A percentile compares a stretch with the other conserved stretches of the same genome.
These are phyloP conservation scores for Dermatemys mawii DNA, from an alignment of 2,113 vertebrate species.

Conservation along the genomic window DNA sequence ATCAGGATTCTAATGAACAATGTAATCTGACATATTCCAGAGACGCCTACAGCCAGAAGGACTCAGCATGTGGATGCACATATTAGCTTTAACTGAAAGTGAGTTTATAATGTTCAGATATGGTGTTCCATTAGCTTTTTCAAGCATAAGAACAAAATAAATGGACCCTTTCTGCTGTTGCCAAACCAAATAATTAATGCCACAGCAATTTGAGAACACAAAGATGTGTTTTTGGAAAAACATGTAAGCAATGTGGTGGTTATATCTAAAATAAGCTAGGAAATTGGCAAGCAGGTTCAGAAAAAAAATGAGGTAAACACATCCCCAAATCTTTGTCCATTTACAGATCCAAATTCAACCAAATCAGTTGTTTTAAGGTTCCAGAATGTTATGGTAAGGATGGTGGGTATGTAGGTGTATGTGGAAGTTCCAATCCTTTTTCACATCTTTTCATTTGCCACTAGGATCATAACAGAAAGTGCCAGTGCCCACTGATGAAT, in stretches of 20 bases:
- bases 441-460: no score
- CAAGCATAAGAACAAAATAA: background rate
- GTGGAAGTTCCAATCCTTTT: no score
- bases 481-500: no score
- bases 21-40: background rate
- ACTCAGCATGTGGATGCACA: background rate
- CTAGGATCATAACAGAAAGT: no score
- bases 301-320: background rate
- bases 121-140: background rate
- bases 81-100: background rate
- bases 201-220: background rate
- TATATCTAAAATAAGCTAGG: background rate
- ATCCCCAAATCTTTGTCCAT: background rate
- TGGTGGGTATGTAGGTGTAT: no score
- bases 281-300: background rate
- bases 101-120: rapidly evolving
- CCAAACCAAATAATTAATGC: background rate
- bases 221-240: background rate
- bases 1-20: background rate
- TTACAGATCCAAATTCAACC: background rate
- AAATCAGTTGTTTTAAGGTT: background rate
- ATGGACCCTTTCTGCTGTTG: background rate
- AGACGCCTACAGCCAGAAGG: background rate
- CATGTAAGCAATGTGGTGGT: background rate
- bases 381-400: background rate